Evolutionary conservation across 1,140 invertebrate species (phyloP).

Genomic region (Dryas iulia): DNA sequence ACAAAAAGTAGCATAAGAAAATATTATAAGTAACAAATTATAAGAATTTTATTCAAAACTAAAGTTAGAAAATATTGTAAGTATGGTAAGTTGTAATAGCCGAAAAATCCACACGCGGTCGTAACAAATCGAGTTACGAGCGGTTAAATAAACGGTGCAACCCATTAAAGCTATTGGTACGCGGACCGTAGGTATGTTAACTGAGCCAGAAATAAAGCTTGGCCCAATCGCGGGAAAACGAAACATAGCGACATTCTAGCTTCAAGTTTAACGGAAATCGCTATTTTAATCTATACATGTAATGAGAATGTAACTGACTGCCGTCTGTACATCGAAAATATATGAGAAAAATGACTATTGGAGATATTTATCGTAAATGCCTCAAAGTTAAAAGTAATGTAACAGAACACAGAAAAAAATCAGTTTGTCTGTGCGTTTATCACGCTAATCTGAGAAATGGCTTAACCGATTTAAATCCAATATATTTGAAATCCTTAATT

Average conservation of each 20-base stretch:
- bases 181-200: slow-evolving; percentile 50
- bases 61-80: neutral
- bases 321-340: no score
- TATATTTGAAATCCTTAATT: no score
- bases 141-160: slow-evolving; percentile 72
- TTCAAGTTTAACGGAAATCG: neutral
- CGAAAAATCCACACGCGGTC: slow-evolving; percentile 61
- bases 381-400: no score
- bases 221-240: slow-evolving; percentile 44
- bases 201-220: slow-evolving; percentile 70
- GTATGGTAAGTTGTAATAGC: slow-evolving; percentile 38
- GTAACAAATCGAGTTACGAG: slow-evolving; percentile 67
- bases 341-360: no score
- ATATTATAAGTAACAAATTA: no score
- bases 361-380: no score
- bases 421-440: no score
- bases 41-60: neutral
- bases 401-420: no score
- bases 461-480: no score
- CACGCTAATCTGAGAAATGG: no score
- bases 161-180: slow-evolving; percentile 64
- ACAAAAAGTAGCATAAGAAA: neutral
- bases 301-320: no score
- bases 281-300: slow-evolving; percentile 2
- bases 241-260: slow-evolving; percentile 36